Evolutionary conservation across 2,797 vertebrate species (phyloP), one percentile per base, ranked within the genome.

Genomic region (Ceryle rudis): DNA sequence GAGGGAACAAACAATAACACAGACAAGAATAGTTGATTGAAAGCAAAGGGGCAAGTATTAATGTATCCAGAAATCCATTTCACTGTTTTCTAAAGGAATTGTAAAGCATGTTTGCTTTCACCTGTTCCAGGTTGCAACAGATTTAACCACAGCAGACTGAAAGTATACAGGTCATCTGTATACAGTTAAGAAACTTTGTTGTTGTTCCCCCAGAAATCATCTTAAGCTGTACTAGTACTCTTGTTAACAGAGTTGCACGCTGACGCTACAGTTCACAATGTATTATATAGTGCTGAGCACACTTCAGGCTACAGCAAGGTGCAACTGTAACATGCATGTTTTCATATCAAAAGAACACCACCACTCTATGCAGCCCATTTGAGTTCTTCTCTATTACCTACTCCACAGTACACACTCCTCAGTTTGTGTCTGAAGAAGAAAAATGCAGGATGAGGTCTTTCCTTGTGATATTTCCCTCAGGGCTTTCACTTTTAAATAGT

Each of bases 291-390:
- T 6, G 10, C 60, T 42, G 41, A 71, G 35, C 10, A 14, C 9
- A 7, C 16, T 17, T 51, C 4, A 78, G 41, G 21, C 22, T 16
- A 28, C 15, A 15, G 9, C 25, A 58, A 28, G 14, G 22, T 19
- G 15, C 12, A 16, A 14, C 28, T 3, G 6, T 2, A 14, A 26
- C 4, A 11, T 10, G 10, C 5, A 12, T 0, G 0, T 31, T 49
- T 20, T 51, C 23, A 26, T 26, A 3, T 3, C 3, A 54, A 20
- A 47, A 7, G 9, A 77, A 21, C 16, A 49, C 5, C 41, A 17
- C 5, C 5, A 13, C 25, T 55, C 18, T 44, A 20, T 42, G 26
- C 21, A 11, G 33, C 31, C n/a, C 14, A 9, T 22, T 60, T 61
- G 21, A 37, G 7, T 42, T 12, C 18, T 65, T 11, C 37, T 62